Evolutionary conservation across 2,888 invertebrate species (phyloP), one percentile per base, ranked within the genome.

Genomic region (Taenaris catops): DNA sequence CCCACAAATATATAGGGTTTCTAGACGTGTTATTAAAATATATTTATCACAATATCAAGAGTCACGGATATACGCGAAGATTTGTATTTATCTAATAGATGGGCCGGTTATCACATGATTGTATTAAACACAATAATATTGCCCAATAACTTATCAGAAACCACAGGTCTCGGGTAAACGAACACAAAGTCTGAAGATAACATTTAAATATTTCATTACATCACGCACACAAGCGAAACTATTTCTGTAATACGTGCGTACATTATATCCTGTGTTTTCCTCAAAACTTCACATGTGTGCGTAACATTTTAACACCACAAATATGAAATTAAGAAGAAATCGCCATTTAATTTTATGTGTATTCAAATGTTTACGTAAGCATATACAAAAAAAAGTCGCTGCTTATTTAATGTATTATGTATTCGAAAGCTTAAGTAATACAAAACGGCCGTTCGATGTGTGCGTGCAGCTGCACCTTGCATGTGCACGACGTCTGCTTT

Each of bases 401-500:
- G 38, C 36, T 29, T 25, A 43, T 39, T 32, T 27, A 32, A 37
- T n/a, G 21, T 34, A 37, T 44, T 36, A 42, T 43, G 37, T 43
- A 42, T 47, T 34, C 36, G 39, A 40, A 43, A 43, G 44, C 44
- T 41, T 44, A 41, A 31, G 39, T 40, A 35, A 34, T 46, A 52
- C 49, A 53, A 54, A 32, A 52, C 46, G 42, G 37, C 28, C 21
- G 34, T 9, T 2, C 5, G 6, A 17, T 60, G 75, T 63, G 72
- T 67, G 69, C 38, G 46, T 45, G 53, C 69, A 74, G 75, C 78
- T 79, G 80, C 78, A 76, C 50, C 61, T 55, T 56, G 59, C 60
- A 49, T 55, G 65, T 63, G 61, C 62, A 60, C 56, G 56, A 52
- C 56, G 68, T 66, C 65, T 65, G 55, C 45, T 11, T 51, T 26